A percentile compares a stretch with the other conserved stretches of the same genome.
These are phyloP conservation scores for Strongylocentrotus purpuratus DNA, from an alignment of 35 echinoderm and acorn worm species.

Conservation along the genomic window DNA sequence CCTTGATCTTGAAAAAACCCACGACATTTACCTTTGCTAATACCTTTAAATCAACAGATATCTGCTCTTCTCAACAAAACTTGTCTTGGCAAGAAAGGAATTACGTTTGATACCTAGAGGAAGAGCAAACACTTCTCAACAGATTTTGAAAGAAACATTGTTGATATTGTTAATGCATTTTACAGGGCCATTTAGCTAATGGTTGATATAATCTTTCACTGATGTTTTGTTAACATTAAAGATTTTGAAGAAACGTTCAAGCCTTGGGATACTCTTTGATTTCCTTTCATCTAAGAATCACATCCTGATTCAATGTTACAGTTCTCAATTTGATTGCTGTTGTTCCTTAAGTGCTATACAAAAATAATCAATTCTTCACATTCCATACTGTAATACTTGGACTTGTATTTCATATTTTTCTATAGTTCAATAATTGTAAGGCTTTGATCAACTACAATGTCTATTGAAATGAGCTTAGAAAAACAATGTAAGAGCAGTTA, in stretches of 20 bases:
- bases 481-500: too few species aligned
- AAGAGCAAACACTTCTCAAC: not conserved
- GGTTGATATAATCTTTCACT: not conserved
- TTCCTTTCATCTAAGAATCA: not conserved
- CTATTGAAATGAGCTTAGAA: too few species aligned
- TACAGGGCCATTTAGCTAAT: not conserved
- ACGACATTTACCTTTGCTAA: not conserved
- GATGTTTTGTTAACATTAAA: not conserved
- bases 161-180: constrained; percentile 13
- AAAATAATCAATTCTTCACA: too few species aligned
- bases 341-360: too few species aligned
- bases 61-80: not conserved
- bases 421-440: too few species aligned
- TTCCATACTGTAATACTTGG: too few species aligned
- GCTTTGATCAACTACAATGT: too few species aligned
- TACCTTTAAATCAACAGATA: not conserved
- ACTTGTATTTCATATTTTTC: too few species aligned
- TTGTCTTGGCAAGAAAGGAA: too few species aligned
- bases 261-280: not conserved
- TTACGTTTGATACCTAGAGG: not conserved
- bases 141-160: not conserved
- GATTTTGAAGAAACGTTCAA: not conserved
- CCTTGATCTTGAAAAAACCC: too few species aligned
- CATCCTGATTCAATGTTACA: not conserved
- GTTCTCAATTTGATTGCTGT: too few species aligned